Evolutionary conservation across 2,797 vertebrate species (phyloP).

Genomic region (Bovichtus variegatus): DNA sequence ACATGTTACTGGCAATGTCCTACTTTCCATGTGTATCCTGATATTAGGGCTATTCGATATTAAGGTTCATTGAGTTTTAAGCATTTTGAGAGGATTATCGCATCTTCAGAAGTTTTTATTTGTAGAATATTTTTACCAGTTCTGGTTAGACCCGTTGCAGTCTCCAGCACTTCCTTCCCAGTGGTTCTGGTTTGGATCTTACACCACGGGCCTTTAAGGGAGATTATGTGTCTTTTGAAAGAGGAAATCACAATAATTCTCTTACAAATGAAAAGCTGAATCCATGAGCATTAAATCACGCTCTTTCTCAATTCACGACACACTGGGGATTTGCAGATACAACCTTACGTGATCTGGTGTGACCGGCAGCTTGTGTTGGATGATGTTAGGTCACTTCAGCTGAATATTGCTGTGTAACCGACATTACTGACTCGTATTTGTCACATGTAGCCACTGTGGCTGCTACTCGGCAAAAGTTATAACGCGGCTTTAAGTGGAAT

Average conservation of each 20-base stretch:
- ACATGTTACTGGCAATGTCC: conserved; percentile 28
- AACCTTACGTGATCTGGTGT: conserved; percentile 2
- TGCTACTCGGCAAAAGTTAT: neutral
- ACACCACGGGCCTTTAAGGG: conserved; percentile 4
- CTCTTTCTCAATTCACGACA: neutral
- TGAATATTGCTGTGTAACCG: neutral
- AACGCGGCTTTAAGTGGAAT: neutral
- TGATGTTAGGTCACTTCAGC: neutral
- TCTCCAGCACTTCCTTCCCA: conserved; percentile 7
- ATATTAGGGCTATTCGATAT: conserved; percentile 32
- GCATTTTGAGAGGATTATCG: conserved; percentile 23
- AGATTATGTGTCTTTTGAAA: conserved; percentile 5
- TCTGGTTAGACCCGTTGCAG: conserved; percentile 10
- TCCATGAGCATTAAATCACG: neutral
- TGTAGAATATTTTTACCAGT: conserved; percentile 24
- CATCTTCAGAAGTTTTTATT: conserved; percentile 23
- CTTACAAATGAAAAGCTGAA: conserved; percentile 9
- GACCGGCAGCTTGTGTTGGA: neutral
- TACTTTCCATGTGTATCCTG: conserved; percentile 50
- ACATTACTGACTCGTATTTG: neutral
- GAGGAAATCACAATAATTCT: conserved; percentile 16
- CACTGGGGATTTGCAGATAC: neutral
- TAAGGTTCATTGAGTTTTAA: conserved; percentile 37
- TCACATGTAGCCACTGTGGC: neutral
- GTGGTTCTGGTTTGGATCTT: conserved; percentile 45